phyloP scores from a whole-genome alignment of 2,888 invertebrate genomes.

The Xestoiulus laeticollis region DNA sequence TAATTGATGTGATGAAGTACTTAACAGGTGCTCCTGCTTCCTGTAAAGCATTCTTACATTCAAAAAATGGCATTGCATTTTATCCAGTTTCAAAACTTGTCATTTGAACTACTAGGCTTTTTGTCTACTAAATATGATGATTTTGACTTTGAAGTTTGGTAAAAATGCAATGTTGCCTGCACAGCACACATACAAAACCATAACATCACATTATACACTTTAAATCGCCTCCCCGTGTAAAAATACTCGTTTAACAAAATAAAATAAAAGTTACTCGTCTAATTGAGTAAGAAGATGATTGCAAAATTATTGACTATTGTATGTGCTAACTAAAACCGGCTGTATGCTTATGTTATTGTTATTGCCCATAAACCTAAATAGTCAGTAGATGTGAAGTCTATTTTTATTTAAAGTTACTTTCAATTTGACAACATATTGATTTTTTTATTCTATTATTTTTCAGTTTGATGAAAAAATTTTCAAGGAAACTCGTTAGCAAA shows the following conservation, averaged over 20 bases:
- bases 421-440: background rate
- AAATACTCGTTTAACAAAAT: background rate
- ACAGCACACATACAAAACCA: background rate
- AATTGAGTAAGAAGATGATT: background rate
- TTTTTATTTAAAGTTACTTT: background rate
- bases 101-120: background rate
- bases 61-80: background rate
- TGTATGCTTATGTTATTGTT: too few relatives aligned
- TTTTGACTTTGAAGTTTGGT: constrained; percentile 12
- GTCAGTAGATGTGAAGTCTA: background rate
- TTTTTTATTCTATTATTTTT: constrained; percentile 64
- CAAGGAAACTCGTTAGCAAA: constrained; percentile 93
- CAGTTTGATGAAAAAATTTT: constrained; percentile 95
- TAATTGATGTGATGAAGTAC: too few relatives aligned
- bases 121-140: background rate
- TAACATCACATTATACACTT: background rate
- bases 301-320: too few relatives aligned
- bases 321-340: too few relatives aligned
- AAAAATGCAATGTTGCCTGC: background rate
- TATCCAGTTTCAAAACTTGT: background rate
- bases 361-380: too few relatives aligned
- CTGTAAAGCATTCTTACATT: too few relatives aligned
- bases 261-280: background rate
- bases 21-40: too few relatives aligned
- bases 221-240: background rate